Evolutionary conservation across 2,888 invertebrate species (phyloP).

Genomic region (Leucoptera coffeella): DNA sequence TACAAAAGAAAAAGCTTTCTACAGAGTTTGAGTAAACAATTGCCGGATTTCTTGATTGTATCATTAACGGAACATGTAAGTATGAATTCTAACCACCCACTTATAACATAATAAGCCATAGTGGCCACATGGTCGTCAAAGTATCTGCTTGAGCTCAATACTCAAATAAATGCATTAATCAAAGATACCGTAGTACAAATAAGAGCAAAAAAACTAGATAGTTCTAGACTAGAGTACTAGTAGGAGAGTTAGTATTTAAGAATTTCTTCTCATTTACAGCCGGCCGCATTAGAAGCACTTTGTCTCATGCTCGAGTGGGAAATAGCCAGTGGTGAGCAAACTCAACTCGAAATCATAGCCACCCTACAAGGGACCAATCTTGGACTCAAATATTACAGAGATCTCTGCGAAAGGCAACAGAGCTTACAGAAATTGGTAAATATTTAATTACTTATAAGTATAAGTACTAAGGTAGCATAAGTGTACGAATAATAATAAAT

Average conservation of each 20-base stretch:
- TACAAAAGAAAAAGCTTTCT: conserved; percentile 69
- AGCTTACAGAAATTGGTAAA: conserved; percentile 66
- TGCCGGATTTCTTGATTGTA: conserved; percentile 65
- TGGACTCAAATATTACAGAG: conserved; percentile 62
- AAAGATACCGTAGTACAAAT: too few relatives aligned
- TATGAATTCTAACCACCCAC: too few relatives aligned
- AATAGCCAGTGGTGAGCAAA: conserved; percentile 49
- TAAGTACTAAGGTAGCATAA: too few relatives aligned
- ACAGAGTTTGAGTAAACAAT: conserved; percentile 59
- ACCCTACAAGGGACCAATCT: conserved; percentile 65
- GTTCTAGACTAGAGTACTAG: too few relatives aligned
- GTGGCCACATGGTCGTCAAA: too few relatives aligned
- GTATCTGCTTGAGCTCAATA: too few relatives aligned
- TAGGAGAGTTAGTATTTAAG: too few relatives aligned
- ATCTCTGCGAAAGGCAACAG: conserved; percentile 66
- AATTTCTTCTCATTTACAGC: conserved; percentile 19
- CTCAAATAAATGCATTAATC: too few relatives aligned
- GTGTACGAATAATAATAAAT: too few relatives aligned
- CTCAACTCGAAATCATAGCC: conserved; percentile 63
- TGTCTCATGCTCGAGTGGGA: conserved; percentile 76
- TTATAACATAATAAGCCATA: too few relatives aligned
- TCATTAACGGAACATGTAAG: conserved; percentile 62
- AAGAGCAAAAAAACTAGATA: too few relatives aligned
- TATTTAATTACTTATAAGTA: conserved; percentile 3
- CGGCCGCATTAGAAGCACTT: conserved; percentile 60